phyloP scores from a whole-genome alignment of 2,113 vertebrate species.

The Archocentrus centrarchus region DNA sequence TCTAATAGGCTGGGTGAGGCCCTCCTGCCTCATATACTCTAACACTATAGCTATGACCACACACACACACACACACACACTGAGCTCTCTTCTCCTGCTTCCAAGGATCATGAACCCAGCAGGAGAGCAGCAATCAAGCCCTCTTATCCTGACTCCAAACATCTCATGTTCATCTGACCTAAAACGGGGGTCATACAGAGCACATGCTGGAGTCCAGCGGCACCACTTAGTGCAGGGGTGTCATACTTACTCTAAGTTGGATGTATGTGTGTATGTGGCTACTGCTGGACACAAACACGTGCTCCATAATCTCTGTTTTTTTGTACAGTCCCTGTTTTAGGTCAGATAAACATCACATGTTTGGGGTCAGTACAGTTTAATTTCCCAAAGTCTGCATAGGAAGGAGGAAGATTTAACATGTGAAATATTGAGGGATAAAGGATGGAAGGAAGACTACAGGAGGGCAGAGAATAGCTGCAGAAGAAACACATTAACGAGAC shows the following conservation, averaged over 20 bases:
- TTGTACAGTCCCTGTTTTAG: neutral
- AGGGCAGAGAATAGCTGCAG: neutral
- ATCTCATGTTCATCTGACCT: neutral
- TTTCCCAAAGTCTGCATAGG: neutral
- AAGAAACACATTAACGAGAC: neutral
- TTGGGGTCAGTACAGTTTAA: constrained; percentile 1
- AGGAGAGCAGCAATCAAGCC: constrained; percentile 20
- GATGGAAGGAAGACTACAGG: neutral
- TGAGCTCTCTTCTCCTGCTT: neutral
- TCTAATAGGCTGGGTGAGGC: constrained; percentile 71
- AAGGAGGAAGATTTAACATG: neutral
- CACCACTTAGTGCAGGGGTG: neutral
- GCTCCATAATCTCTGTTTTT: neutral
- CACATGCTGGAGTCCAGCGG: neutral
- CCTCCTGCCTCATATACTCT: constrained; percentile 60
- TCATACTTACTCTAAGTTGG: neutral
- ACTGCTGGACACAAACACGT: neutral
- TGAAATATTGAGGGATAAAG: neutral
- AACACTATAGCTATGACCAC: constrained; percentile 43
- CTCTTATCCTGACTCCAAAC: constrained; percentile 27
- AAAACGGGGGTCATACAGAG: neutral
- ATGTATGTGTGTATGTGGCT: neutral
- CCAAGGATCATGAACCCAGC: constrained; percentile 43
- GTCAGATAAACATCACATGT: neutral
- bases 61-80: constrained; percentile 36